Conservation (phyloP, 2,797 vertebrate genomes). For the Amazona ochrocephala region DNA sequence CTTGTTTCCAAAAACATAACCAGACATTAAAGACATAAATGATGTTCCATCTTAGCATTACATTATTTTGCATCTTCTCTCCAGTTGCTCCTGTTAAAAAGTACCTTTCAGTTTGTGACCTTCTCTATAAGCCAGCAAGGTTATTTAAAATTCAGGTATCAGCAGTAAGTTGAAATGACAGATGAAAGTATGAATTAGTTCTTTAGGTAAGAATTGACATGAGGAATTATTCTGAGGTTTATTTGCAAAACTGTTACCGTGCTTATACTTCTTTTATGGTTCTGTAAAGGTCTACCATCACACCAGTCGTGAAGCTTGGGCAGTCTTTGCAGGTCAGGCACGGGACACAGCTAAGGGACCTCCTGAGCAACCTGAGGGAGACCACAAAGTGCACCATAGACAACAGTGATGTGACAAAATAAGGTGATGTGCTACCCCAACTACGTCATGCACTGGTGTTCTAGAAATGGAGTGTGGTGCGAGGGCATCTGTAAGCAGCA, state of each 20-base stretch:
- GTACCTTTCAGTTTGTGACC: not conserved
- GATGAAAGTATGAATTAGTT: not conserved
- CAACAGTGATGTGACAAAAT: not conserved
- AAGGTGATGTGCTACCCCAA: not conserved
- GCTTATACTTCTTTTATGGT: not conserved
- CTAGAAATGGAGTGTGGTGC: not conserved
- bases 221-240: not conserved
- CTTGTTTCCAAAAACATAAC: not conserved
- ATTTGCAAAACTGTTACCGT: not conserved
- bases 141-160: not conserved
- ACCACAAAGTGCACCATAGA: not conserved
- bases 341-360: not conserved
- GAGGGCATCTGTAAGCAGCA: fast-evolving
- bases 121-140: not conserved
- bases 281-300: not conserved
- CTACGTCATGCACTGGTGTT: fast-evolving
- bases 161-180: not conserved
- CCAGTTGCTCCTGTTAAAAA: not conserved
- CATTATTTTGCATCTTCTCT: not conserved
- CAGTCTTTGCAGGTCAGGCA: not conserved
- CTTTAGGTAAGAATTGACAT: not conserved
- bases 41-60: not conserved
- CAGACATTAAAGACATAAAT: not conserved
- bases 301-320: not conserved
- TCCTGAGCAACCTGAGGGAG: not conserved